These are phyloP conservation scores for Bicyclus anynana DNA, from an alignment of 1,140 invertebrate species.

Conservation along the genomic window DNA sequence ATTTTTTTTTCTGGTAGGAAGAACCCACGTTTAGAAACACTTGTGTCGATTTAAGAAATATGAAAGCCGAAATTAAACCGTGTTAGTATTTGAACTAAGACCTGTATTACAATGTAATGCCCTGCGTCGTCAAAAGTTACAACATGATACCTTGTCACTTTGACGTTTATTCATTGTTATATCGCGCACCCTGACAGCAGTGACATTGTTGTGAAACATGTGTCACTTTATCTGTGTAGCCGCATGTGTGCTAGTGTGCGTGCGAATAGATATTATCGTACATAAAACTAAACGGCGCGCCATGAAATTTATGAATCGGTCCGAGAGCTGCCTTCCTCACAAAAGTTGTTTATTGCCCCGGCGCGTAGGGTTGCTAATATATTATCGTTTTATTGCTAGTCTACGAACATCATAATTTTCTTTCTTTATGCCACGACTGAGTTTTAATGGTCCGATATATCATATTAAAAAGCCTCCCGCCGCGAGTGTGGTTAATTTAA, in stretches of 20 bases:
- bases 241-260: slow-evolving; percentile 28
- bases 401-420: slow-evolving; percentile 62
- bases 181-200: slow-evolving; percentile 18
- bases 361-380: slow-evolving; percentile 61
- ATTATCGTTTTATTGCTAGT: slow-evolving; percentile 58
- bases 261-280: slow-evolving; percentile 62
- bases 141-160: neutral
- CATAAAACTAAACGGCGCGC: slow-evolving; percentile 66
- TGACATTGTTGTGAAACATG: slow-evolving; percentile 29
- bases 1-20: too few species aligned
- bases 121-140: neutral
- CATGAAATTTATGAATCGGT: slow-evolving; percentile 68
- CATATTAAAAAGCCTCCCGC: slow-evolving; percentile 52
- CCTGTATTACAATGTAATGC: neutral
- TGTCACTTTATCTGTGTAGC: slow-evolving; percentile 14
- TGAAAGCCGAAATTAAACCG: too few species aligned
- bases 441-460: slow-evolving; percentile 61
- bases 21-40: too few species aligned
- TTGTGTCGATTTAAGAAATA: too few species aligned
- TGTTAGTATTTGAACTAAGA: too few species aligned
- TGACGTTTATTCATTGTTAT: slow-evolving; percentile 12
- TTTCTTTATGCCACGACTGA: slow-evolving; percentile 57
- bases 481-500: slow-evolving; percentile 50
- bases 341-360: slow-evolving; percentile 65
- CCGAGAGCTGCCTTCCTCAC: slow-evolving; percentile 63